These are phyloP conservation scores for Plestiodon gilberti DNA, from an alignment of 2,113 vertebrate species.

Conservation along the genomic window DNA sequence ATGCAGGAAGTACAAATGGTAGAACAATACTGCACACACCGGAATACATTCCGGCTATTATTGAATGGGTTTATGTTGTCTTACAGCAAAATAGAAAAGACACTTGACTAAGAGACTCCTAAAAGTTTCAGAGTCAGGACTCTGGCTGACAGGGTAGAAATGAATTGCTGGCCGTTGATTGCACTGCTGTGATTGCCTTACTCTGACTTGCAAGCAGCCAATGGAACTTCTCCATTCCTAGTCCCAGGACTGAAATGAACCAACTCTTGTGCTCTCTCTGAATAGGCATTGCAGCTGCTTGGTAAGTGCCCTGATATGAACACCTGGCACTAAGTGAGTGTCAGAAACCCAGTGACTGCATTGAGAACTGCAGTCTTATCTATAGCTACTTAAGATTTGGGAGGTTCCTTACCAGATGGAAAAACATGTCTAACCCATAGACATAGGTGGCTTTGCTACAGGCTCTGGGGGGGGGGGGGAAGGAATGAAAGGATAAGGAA, in stretches of 20 bases:
- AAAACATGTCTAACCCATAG: background rate
- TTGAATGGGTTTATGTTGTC: constrained; percentile 30
- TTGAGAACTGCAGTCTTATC: background rate
- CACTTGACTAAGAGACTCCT: constrained; percentile 39
- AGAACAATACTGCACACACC: constrained; percentile 19
- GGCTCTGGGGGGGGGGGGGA: background rate
- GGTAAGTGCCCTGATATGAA: background rate
- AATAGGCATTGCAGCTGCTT: background rate
- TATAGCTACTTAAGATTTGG: background rate
- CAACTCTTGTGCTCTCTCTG: constrained; percentile 3
- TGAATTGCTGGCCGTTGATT: background rate
- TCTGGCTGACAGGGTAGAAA: constrained; percentile 15
- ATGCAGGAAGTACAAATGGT: constrained; percentile 40
- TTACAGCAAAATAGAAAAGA: constrained; percentile 46
- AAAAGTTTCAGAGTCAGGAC: constrained; percentile 37
- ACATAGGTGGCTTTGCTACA: background rate
- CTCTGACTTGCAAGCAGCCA: constrained; percentile 12
- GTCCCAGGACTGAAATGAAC: constrained; percentile 28
- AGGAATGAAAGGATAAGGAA: too few species aligned
- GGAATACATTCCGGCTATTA: constrained; percentile 33
- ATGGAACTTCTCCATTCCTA: constrained; percentile 34
- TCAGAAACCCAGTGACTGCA: background rate
- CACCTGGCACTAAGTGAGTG: too few species aligned
- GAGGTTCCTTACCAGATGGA: background rate
- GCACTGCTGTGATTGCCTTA: rapidly evolving